phyloP scores from a whole-genome alignment of 2,113 vertebrate genomes.

The Pterocles orientalis region DNA sequence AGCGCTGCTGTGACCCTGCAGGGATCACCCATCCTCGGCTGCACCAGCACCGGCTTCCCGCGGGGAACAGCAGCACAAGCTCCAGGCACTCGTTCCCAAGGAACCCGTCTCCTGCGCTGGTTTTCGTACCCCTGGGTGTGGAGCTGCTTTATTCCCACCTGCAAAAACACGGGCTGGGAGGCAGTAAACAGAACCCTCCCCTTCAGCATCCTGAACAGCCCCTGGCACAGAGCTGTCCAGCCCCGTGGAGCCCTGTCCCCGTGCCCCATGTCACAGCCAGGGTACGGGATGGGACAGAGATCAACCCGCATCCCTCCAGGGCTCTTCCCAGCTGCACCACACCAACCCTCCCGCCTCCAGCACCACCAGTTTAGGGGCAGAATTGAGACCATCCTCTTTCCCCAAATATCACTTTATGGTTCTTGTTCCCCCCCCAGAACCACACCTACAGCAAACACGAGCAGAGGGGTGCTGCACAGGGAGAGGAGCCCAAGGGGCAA shows the following conservation, averaged over 20 bases:
- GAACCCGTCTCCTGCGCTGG: too few relatives aligned
- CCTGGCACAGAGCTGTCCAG: background rate
- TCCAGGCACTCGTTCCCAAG: too few relatives aligned
- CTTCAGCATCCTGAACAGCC: background rate
- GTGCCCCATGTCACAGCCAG: background rate
- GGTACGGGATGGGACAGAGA: background rate
- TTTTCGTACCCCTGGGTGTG: too few relatives aligned
- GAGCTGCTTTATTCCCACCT: background rate
- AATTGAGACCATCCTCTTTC: background rate
- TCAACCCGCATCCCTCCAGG: background rate
- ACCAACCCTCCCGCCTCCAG: background rate
- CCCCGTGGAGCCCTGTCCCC: background rate
- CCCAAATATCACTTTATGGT: background rate
- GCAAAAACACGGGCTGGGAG: background rate
- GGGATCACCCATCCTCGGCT: too few relatives aligned
- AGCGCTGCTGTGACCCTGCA: too few relatives aligned
- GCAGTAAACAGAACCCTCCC: background rate
- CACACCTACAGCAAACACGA: background rate
- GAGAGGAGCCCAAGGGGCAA: background rate
- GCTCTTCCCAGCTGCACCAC: background rate
- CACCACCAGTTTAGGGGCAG: too few relatives aligned
- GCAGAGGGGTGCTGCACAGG: background rate
- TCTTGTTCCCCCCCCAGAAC: background rate
- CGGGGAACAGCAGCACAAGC: too few relatives aligned
- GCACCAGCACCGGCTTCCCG: too few relatives aligned